These are phyloP conservation scores for Temnothorax rugatulus DNA, from an alignment of 2,888 invertebrate species.

Conservation along the genomic window DNA sequence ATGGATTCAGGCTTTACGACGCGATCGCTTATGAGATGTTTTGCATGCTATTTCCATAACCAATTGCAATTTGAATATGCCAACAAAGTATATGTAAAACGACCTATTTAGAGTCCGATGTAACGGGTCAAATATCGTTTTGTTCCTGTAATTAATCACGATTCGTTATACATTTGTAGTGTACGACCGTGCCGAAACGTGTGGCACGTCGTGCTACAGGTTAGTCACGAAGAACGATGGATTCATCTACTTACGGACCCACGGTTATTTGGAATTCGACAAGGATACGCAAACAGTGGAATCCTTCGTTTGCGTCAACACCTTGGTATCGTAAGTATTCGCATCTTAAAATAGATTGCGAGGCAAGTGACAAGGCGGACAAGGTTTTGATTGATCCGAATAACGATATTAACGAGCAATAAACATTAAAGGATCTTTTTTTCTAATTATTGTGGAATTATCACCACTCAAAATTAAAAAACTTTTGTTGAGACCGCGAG, in stretches of 20 bases:
- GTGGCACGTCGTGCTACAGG: conserved; percentile 95
- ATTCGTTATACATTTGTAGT: conserved; percentile 87
- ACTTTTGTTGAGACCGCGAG: not conserved
- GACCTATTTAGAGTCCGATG: not conserved
- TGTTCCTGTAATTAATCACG: not conserved
- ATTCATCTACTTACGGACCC: conserved; percentile 94
- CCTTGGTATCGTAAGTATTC: conserved; percentile 88
- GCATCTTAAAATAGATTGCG: not conserved
- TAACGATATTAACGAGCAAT: not conserved
- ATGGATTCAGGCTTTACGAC: not conserved
- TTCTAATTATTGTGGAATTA: conserved; percentile 3
- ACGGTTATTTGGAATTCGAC: conserved; percentile 94
- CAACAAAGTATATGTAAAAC: conserved; percentile 17
- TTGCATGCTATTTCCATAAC: conserved; percentile 26
- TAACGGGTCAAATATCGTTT: not conserved
- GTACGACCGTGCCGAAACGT: conserved; percentile 94
- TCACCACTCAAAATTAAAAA: not conserved
- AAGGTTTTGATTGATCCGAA: not conserved
- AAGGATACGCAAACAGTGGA: conserved; percentile 92
- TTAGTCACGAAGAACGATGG: conserved; percentile 93
- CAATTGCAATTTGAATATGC: conserved; percentile 15
- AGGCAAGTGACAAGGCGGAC: not conserved
- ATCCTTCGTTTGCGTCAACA: conserved; percentile 95
- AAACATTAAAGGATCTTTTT: not conserved
- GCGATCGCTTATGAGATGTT: not conserved